These are phyloP conservation scores for Rousettus madagascariensis DNA, from an alignment of 2,797 vertebrate genomes.

Conservation along the genomic window DNA sequence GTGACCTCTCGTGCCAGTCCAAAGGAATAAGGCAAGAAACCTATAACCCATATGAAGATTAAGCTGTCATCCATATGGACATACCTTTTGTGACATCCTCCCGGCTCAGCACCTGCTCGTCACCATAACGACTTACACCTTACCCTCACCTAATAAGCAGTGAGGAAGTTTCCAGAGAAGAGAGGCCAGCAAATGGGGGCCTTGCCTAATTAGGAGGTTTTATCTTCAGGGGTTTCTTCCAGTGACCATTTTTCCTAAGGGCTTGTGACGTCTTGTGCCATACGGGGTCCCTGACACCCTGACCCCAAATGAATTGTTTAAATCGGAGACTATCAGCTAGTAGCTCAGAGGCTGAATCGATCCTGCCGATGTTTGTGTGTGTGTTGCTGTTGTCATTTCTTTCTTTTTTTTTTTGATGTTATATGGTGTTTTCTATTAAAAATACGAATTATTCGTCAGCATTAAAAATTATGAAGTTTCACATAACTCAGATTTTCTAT, in stretches of 20 bases:
- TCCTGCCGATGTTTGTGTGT: not conserved
- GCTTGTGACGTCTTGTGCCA: not conserved
- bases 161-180: not conserved
- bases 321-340: too few relatives aligned
- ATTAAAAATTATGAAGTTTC: not conserved
- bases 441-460: not conserved
- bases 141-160: not conserved
- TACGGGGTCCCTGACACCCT: not conserved
- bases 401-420: not conserved
- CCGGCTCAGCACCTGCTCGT: not conserved
- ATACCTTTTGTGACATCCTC: not conserved
- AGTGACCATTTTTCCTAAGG: not conserved
- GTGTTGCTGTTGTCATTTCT: not conserved
- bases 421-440: not conserved
- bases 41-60: too few relatives aligned
- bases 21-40: not conserved
- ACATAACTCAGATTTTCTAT: not conserved
- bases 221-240: not conserved
- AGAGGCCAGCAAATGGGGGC: not conserved
- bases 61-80: not conserved
- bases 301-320: not conserved
- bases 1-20: not conserved
- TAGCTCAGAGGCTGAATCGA: not conserved
- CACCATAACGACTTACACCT: too few relatives aligned
- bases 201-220: not conserved